Percentiles rank a stretch among this genome's conserved stretches.
These are phyloP conservation scores for Bombus fervidus DNA, from an alignment of 1,140 invertebrate species.

Conservation along the genomic window DNA sequence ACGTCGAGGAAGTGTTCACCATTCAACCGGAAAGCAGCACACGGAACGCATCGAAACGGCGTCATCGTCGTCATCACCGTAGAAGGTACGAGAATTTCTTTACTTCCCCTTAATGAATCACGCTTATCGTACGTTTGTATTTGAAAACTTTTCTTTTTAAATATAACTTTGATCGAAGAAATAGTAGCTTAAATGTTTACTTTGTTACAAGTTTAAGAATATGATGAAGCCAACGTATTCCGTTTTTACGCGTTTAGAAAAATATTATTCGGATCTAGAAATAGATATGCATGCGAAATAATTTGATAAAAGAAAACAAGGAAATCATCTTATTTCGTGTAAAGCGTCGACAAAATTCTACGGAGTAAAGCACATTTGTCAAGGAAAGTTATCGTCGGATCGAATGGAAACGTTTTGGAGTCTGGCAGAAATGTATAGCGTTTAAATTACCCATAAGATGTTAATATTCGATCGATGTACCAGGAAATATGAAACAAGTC, in stretches of 20 bases:
- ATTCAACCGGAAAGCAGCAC: conserved; percentile 44
- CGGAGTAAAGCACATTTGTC: conserved; percentile 19
- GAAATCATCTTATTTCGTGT: not conserved
- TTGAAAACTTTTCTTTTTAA: not conserved
- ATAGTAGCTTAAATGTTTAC: not conserved
- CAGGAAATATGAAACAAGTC: not conserved
- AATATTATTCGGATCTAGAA: too few relatives aligned
- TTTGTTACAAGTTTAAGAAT: too few relatives aligned
- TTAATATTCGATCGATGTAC: conserved; percentile 11
- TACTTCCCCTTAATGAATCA: not conserved
- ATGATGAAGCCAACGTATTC: rapidly evolving
- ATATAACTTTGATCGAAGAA: not conserved
- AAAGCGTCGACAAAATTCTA: not conserved
- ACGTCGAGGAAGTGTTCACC: conserved; percentile 42
- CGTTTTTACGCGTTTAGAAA: too few relatives aligned
- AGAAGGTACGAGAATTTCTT: conserved; percentile 59
- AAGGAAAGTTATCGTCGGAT: conserved; percentile 1
- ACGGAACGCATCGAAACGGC: conserved; percentile 58
- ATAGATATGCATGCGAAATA: not conserved
- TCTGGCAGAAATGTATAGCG: not conserved
- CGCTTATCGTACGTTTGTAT: not conserved
- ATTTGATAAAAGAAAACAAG: not conserved
- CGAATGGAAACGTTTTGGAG: not conserved
- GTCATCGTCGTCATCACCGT: conserved; percentile 71
- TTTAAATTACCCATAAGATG: not conserved